These are phyloP conservation scores for Medauroidea extradentata DNA, from an alignment of 1,140 invertebrate genomes.

Conservation along the genomic window DNA sequence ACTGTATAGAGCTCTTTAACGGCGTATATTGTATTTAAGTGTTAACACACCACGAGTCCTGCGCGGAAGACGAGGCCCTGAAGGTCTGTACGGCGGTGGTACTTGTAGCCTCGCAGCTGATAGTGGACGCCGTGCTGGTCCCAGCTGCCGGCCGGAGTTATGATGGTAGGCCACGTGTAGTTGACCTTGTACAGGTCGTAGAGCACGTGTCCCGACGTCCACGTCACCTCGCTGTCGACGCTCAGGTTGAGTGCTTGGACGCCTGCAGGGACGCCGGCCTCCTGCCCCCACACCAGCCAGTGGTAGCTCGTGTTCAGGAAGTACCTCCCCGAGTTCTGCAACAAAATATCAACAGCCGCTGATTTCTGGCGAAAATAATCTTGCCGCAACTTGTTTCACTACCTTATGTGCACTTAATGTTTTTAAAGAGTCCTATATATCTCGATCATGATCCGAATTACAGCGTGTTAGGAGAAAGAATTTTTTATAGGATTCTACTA, in stretches of 20 bases:
- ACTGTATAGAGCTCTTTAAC: no score
- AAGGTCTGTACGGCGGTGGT: background rate
- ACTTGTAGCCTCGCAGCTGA: background rate
- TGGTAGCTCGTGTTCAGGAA: background rate
- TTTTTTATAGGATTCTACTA: no score
- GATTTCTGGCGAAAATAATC: no score
- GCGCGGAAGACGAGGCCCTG: background rate
- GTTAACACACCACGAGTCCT: background rate
- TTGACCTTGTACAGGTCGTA: slow-evolving; percentile 3
- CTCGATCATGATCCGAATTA: no score
- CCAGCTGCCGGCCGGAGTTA: background rate
- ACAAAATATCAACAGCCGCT: no score
- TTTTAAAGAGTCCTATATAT: no score
- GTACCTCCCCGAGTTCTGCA: background rate
- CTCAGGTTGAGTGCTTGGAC: background rate
- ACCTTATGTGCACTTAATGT: no score
- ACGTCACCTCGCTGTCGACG: background rate
- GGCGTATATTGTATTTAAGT: no score
- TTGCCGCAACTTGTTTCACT: no score
- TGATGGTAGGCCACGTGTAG: background rate
- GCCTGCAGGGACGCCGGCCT: background rate
- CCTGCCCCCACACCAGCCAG: background rate
- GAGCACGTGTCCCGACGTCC: background rate
- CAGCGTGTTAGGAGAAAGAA: no score
- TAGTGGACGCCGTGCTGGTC: background rate